Evolutionary conservation across 2,113 vertebrate genomes (phyloP).

Genomic region (Cyprinodon tularosa): DNA sequence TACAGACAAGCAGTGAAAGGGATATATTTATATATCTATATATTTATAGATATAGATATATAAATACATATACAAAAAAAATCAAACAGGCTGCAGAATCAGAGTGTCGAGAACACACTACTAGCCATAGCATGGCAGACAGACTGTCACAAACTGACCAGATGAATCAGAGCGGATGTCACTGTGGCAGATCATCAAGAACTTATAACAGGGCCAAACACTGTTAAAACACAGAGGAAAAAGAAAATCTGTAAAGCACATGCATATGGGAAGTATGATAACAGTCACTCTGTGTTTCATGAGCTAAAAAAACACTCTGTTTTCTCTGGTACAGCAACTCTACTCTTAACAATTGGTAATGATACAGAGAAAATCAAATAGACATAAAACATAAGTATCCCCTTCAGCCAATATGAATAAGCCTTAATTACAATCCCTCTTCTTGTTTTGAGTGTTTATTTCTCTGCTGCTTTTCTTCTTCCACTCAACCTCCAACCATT

Average conservation of each 20-base stretch:
- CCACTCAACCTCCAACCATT: slow-evolving; percentile 31
- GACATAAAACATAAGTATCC: slow-evolving; percentile 37
- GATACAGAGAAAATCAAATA: slow-evolving; percentile 33
- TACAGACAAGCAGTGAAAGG: slow-evolving; percentile 55
- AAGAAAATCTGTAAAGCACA: slow-evolving; percentile 43
- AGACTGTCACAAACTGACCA: slow-evolving; percentile 67
- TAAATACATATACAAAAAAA: slow-evolving; percentile 56
- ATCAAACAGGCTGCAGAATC: slow-evolving; percentile 47
- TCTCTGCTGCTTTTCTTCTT: slow-evolving; percentile 24
- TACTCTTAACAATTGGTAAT: slow-evolving; percentile 27
- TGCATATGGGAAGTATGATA: slow-evolving; percentile 15
- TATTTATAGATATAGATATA: slow-evolving; percentile 52
- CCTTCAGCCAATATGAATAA: slow-evolving; percentile 47
- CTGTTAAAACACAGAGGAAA: slow-evolving; percentile 56
- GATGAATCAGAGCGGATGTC: slow-evolving; percentile 74
- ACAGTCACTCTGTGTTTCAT: slow-evolving; percentile 18
- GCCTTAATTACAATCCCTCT: slow-evolving; percentile 63
- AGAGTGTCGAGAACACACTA: slow-evolving; percentile 58
- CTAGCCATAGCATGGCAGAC: slow-evolving; percentile 61
- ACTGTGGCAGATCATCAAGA: slow-evolving; percentile 65
- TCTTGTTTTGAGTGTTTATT: slow-evolving; percentile 46
- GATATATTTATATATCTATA: slow-evolving; percentile 57
- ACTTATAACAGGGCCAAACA: slow-evolving; percentile 58
- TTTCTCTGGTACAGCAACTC: slow-evolving; percentile 7
- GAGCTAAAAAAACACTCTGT: slow-evolving; percentile 21